Conservation (phyloP, 2,888 invertebrate species). For the Molanna angustata region DNA sequence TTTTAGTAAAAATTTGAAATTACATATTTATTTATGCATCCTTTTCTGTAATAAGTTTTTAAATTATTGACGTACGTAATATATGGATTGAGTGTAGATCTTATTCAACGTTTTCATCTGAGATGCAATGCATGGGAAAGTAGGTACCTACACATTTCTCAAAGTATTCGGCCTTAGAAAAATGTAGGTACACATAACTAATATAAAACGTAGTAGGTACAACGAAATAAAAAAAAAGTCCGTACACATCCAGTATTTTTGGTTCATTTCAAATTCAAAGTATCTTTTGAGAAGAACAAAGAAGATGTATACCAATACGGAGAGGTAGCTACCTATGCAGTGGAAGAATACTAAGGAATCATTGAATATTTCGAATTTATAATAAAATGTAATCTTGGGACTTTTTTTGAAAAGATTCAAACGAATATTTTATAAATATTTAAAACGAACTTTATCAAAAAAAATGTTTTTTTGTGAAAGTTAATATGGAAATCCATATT, state of each 20-base stretch:
- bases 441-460: too few species aligned
- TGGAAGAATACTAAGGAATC: constrained; percentile 13
- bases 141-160: not conserved
- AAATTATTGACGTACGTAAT: too few species aligned
- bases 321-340: constrained; percentile 1
- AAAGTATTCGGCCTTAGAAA: constrained; percentile 21
- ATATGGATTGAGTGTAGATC: constrained; percentile 9
- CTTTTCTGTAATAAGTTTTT: too few species aligned
- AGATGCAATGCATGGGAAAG: constrained; percentile 25
- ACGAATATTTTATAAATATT: too few species aligned
- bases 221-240: constrained; percentile 12
- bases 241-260: constrained; percentile 25
- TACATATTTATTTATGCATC: too few species aligned
- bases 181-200: constrained; percentile 18
- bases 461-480: too few species aligned
- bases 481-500: too few species aligned
- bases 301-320: constrained; percentile 20
- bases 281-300: constrained; percentile 30
- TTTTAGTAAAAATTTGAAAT: too few species aligned
- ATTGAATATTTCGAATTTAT: too few species aligned
- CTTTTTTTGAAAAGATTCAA: too few species aligned
- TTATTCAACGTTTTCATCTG: constrained; percentile 29
- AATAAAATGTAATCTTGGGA: too few species aligned
- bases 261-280: constrained; percentile 33
- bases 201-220: too few species aligned